Base-by-base conservation (phyloP, 1,140 invertebrate species). In the Pygmarrhopalites habei region DNA sequence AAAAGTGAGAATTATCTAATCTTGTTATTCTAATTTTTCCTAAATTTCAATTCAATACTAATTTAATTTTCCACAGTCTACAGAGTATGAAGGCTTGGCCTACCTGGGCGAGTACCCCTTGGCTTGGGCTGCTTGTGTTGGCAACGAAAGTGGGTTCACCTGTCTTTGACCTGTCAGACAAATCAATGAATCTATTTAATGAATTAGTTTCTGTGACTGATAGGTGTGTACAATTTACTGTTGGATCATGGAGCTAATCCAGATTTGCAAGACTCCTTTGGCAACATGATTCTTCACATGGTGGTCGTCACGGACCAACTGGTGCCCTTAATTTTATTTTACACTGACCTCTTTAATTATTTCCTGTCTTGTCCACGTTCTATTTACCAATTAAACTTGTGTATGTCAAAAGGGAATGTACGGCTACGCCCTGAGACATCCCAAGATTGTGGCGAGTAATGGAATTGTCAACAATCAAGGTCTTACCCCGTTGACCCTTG, bases 351-450 rank as follows among this genome's bases (percentile, higher is more conserved):
- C n/a, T n/a, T n/a, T n/a, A n/a, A n/a, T n/a, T n/a, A n/a, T n/a
- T n/a, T n/a, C n/a, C n/a, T n/a, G n/a, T n/a, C n/a, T n/a, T n/a
- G n/a, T n/a, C n/a, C n/a, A n/a, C n/a, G n/a, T n/a, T n/a, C n/a
- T n/a, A n/a, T n/a, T n/a, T n/a, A n/a, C n/a, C n/a, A 35, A 35
- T 35, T 35, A 35, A 35, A 35, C n/a, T n/a, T n/a, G n/a, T n/a
- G n/a, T n/a, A n/a, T n/a, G n/a, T n/a, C n/a, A n/a, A 35, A 7
- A 96, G 94, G 91, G 93, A 70, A 98, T 98, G 94, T 98, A 97
- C 74, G 92, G 92, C 26, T 98, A 98, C 78, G 95, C 95, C 14
- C 80, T 98, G 2, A 82, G 92, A 49, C 96, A 98, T 79, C 94
- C 94, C 4, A 90, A 88, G 74, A 82, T 87, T 12, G 91, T 92